Base-by-base conservation (phyloP, 2,797 vertebrate species). In the Kryptopterus vitreolus region DNA sequence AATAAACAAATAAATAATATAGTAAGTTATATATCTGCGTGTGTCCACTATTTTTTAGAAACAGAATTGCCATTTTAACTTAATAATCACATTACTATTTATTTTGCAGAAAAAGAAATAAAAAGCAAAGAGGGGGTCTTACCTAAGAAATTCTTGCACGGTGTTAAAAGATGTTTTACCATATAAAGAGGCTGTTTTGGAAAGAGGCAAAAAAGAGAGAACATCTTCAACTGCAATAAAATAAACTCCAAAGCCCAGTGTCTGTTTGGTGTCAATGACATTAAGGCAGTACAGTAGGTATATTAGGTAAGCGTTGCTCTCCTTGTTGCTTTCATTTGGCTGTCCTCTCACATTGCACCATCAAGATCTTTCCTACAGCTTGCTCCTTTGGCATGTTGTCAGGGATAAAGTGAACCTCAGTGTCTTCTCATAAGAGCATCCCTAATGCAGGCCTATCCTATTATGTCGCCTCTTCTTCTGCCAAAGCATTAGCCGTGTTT, bases 111-210 rank as follows among this genome's bases (percentile, higher is more conserved):
- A 31, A 72, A 53, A 29, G 12, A 71, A 59, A 8, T 26, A 18
- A 38, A 29, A 77, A 55, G 81, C 26, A 18, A 38, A 29, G 78
- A 55, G 81, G 53, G 6, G 0, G 12, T 63, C 95, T 88, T 94
- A 95, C 95, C 93, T 89, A 85, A 91, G 86, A 87, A 92, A 93
- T 52, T 90, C 89, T 84, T 93, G 91, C 35, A 92, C 85, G 0
- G 90, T 92, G 88, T 88, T 89, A 74, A 89, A 83, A 76, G 88
- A 88, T 77, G 88, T 89, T 89, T 87, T 89, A 83, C 91, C 86
- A 82, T 86, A 87, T 80, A 90, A 85, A 88, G 90, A 90, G 69
- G 85, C 94, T 94, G 89, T n/a, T 89, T 90, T 69, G 81, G 57
- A 81, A 81, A 52, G 38, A 53, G 58, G 46, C 43, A 83, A 75